phyloP scores from a whole-genome alignment of 2,797 vertebrate genomes.

The Astyanax mexicanus region DNA sequence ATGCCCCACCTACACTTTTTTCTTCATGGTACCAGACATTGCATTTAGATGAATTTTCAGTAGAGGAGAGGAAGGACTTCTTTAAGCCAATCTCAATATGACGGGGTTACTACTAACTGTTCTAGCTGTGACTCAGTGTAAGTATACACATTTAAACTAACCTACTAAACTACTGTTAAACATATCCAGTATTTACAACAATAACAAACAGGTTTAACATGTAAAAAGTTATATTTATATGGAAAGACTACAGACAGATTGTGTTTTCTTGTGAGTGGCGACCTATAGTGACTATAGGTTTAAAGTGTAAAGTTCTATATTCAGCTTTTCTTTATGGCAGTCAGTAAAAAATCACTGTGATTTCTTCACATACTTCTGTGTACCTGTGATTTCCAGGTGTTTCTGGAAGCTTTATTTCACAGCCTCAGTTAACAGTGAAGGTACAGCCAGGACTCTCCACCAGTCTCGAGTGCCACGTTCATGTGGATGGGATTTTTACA shows the following conservation, averaged over 20 bases:
- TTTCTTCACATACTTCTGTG: no score
- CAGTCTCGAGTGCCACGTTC: neutral
- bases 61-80: neutral
- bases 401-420: neutral
- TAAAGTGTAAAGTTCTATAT: no score
- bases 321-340: neutral
- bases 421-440: neutral
- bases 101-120: neutral
- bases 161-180: no score
- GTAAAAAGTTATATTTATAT: no score
- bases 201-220: no score
- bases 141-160: constrained; percentile 1
- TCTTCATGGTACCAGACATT: neutral
- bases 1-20: neutral
- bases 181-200: no score
- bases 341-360: no score
- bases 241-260: no score
- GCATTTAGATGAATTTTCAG: neutral
- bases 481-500: no score
- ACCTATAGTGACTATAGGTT: no score
- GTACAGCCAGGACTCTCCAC: neutral
- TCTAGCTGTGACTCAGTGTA: neutral
- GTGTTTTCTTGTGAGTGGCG: no score
- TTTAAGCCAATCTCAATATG: neutral
- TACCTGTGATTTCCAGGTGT: constrained; percentile 7